Evolutionary conservation across 2,113 vertebrate genomes (phyloP).

Genomic region (Anthoscopus minutus): DNA sequence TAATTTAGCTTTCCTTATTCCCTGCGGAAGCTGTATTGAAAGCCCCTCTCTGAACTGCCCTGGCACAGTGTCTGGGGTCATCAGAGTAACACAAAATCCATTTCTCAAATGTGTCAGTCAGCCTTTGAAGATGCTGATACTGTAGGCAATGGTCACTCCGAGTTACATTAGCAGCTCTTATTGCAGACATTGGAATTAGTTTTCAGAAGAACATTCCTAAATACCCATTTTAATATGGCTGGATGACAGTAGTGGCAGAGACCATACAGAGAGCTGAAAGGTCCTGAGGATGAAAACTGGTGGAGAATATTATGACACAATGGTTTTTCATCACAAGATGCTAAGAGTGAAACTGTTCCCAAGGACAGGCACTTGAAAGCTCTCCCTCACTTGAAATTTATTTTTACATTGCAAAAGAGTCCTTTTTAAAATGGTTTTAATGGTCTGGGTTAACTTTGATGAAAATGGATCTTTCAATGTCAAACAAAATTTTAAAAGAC

Average conservation of each 20-base stretch:
- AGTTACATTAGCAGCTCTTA: constrained; percentile 10
- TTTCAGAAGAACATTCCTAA: constrained; percentile 27
- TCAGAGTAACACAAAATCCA: not conserved
- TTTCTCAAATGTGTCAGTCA: not conserved
- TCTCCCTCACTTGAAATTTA: not conserved
- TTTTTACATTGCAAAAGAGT: not conserved
- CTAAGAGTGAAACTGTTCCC: not conserved
- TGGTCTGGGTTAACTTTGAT: not conserved
- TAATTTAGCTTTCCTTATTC: not conserved
- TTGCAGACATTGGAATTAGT: not conserved
- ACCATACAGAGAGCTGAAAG: not conserved
- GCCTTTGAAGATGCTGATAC: not conserved
- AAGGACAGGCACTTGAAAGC: not conserved
- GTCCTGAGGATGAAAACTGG: constrained; percentile 27
- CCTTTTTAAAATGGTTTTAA: not conserved
- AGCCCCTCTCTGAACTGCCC: not conserved
- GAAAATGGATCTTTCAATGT: constrained; percentile 27
- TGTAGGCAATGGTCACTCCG: not conserved
- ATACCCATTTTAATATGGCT: not conserved
- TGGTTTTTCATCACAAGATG: not conserved
- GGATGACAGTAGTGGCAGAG: constrained; percentile 10
- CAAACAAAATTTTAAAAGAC: not conserved
- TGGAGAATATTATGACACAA: constrained; percentile 30
- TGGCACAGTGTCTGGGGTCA: not conserved
- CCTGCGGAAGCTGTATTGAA: not conserved